Evolutionary conservation across 2,888 invertebrate species (phyloP), one percentile per base, ranked within the genome.

Genomic region (Clivina fossor): DNA sequence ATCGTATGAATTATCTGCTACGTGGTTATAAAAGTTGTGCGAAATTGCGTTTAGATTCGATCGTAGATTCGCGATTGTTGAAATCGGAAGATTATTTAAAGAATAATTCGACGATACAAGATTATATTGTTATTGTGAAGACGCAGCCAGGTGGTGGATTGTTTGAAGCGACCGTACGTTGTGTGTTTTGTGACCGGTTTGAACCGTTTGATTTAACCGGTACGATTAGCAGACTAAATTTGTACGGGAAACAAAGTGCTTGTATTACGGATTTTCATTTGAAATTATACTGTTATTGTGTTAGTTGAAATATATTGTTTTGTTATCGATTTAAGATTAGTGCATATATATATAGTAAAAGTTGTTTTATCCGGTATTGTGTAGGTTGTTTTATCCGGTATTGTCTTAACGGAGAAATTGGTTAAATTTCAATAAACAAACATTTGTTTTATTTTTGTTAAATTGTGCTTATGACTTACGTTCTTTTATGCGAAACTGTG

Each of bases 91-190:
- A 74, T 68, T 44, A 72, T 62, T 35, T 68, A 9, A 67, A 73
- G 54, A 68, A 68, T n/a, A 67, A 67, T 5, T 68, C 73, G 2
- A 76, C 78, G 0, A 78, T 80, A 72, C 73, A 75, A 22, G 84
- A 88, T 68, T 84, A 82, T 60, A 80, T 83, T 62, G 70, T 88
- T 32, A 82, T 83, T 4, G 66, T 85, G 60, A 75, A 78, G 57
- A 85, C 86, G 0, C 60, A 67, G 30, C 91, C 91, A 0, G 86
- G 90, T 1, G 76, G 75, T 38, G 90, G 81, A 0, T 72, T 86
- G 40, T 93, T 93, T 69, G 93, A 94, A 71, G 88, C 85, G 1
- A 90, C 92, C 0, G 76, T 93, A 4, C 74, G 83, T 18, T 71
- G 74, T 63, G 71, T 69, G 16, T 66, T 64, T 8, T 72, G 71